Conservation (phyloP, 2,797 vertebrate species). For the Acridotheres tristis region DNA sequence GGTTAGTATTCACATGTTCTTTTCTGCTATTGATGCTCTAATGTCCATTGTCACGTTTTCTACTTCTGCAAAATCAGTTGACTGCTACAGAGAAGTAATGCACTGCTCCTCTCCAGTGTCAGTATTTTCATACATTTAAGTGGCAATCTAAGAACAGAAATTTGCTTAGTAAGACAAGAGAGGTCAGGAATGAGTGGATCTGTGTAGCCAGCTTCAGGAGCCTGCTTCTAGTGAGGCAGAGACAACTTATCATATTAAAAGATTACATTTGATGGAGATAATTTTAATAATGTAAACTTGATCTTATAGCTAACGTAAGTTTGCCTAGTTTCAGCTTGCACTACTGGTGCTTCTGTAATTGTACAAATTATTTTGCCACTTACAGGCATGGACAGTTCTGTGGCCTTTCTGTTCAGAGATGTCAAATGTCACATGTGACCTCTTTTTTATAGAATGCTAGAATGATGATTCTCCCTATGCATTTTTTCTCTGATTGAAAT, state of each 20-base stretch:
- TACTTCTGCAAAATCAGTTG: not conserved
- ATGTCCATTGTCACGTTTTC: not conserved
- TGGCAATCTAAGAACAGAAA: not conserved
- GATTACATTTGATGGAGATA: not conserved
- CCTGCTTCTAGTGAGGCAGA: not conserved
- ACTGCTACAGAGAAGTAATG: not conserved
- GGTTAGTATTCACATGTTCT: not conserved
- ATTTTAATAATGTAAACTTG: not conserved
- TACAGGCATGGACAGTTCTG: not conserved
- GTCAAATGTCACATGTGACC: not conserved
- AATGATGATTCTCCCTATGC: not conserved
- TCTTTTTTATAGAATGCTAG: not conserved
- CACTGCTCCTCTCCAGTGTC: not conserved
- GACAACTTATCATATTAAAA: not conserved
- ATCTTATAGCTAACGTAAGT: not conserved
- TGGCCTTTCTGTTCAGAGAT: not conserved
- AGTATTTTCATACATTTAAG: not conserved
- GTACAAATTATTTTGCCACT: not conserved
- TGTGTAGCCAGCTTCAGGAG: not conserved
- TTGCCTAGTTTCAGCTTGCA: not conserved
- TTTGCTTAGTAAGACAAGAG: not conserved
- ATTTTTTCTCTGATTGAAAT: not conserved
- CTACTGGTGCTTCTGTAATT: not conserved
- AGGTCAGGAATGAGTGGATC: not conserved
- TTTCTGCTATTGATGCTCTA: not conserved